Conservation (phyloP, 2,888 invertebrate species). For the Eulithis testata region DNA sequence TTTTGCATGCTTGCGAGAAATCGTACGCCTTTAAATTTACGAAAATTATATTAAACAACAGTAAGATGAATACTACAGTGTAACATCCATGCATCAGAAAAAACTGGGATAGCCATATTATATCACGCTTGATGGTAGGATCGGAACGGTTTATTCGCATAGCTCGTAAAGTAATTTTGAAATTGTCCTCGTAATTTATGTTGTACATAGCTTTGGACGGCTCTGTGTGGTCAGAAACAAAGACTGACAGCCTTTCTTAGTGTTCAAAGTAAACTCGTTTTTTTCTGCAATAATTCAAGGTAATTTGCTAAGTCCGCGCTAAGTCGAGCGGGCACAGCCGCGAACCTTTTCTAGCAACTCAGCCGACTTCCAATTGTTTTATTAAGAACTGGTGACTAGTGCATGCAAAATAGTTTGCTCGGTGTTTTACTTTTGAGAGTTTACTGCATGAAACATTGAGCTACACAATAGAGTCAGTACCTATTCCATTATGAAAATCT, state of each 20-base stretch:
- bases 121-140: constrained; percentile 38
- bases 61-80: constrained; percentile 5
- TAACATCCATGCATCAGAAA: constrained; percentile 22
- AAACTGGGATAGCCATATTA: constrained; percentile 41
- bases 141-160: constrained; percentile 37
- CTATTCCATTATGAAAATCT: too few relatives aligned
- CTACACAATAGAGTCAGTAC: too few relatives aligned
- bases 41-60: constrained; percentile 40
- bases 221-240: neutral
- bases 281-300: too few relatives aligned
- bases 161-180: constrained; percentile 29
- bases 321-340: too few relatives aligned
- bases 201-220: constrained; percentile 37
- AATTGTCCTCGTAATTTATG: constrained; percentile 44
- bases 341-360: too few relatives aligned
- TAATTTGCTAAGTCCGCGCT: too few relatives aligned
- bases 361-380: too few relatives aligned
- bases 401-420: too few relatives aligned
- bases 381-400: too few relatives aligned
- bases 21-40: constrained; percentile 37
- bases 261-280: neutral
- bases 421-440: too few relatives aligned
- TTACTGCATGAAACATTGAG: too few relatives aligned
- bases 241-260: neutral
- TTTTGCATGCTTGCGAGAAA: constrained; percentile 43